Percentiles rank a stretch among this genome's conserved stretches.
These are phyloP conservation scores for Botia almorhae DNA, from an alignment of 2,797 vertebrate species.

Conservation along the genomic window DNA sequence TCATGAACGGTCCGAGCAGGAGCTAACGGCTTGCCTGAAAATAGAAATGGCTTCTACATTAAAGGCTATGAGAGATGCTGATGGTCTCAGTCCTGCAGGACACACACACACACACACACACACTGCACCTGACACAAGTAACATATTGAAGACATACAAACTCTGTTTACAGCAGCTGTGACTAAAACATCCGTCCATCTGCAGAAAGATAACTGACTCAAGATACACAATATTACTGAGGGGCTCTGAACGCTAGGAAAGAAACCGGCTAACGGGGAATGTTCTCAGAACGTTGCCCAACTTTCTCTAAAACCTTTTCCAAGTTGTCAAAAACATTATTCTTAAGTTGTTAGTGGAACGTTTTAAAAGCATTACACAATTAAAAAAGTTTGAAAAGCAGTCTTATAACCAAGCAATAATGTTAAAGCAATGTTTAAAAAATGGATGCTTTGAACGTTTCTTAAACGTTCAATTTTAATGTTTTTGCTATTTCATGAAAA, in stretches of 20 bases:
- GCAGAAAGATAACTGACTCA: not conserved
- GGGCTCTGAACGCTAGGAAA: not conserved
- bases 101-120: slow-evolving; percentile 9
- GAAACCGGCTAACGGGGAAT: not conserved
- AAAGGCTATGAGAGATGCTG: slow-evolving; percentile 5
- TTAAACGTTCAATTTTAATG: too few species aligned
- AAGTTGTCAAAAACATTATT: too few species aligned
- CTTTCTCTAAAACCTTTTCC: too few species aligned
- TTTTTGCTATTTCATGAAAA: too few species aligned
- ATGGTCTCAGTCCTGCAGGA: slow-evolving; percentile 12
- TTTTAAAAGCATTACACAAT: too few species aligned
- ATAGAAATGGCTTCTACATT: not conserved
- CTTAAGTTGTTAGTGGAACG: too few species aligned
- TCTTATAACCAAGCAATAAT: too few species aligned
- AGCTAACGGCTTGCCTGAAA: not conserved
- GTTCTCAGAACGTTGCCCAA: too few species aligned
- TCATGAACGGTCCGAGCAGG: not conserved
- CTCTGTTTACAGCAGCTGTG: not conserved
- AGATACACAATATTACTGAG: not conserved
- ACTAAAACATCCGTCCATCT: not conserved
- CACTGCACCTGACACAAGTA: not conserved
- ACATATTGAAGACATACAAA: slow-evolving; percentile 1
- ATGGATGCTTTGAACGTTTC: too few species aligned
- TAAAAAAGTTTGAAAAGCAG: too few species aligned
- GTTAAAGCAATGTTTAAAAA: not conserved